A percentile compares a stretch with the other conserved stretches of the same genome.
phyloP scores from a whole-genome alignment of 2,888 invertebrate species.

The Petrolisthes cinctipes region DNA sequence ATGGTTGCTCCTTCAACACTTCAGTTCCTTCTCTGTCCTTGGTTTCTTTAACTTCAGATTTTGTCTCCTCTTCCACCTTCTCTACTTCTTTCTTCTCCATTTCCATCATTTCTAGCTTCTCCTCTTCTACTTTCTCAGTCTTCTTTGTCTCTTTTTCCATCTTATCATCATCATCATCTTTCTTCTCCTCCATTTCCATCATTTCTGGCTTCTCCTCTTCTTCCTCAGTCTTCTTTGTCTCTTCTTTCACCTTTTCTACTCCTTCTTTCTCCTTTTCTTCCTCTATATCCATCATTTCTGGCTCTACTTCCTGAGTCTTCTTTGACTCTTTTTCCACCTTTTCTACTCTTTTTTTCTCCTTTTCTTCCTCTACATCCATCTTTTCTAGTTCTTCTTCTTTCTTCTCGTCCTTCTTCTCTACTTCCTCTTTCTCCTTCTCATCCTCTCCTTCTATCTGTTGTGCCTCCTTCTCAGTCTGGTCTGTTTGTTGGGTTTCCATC shows the following conservation, averaged over 20 bases:
- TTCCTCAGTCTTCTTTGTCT: constrained; percentile 41
- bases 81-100: constrained; percentile 66
- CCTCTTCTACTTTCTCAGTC: no score
- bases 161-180: no score
- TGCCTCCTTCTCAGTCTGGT: no score
- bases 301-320: constrained; percentile 56
- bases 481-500: not conserved
- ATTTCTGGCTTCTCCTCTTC: constrained; percentile 13
- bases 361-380: constrained; percentile 64
- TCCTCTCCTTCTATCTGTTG: no score
- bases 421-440: no score
- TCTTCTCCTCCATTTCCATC: no score
- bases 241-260: constrained; percentile 6
- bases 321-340: constrained; percentile 54
- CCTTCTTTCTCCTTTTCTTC: not conserved
- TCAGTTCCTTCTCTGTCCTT: no score
- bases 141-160: no score
- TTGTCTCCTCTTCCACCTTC: constrained; percentile 71
- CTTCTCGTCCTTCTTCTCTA: no score
- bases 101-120: constrained; percentile 57
- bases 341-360: constrained; percentile 67
- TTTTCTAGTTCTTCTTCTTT: constrained; percentile 48
- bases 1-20: no score
- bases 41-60: constrained; percentile 73
- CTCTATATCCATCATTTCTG: constrained; percentile 65